phyloP scores from a whole-genome alignment of 2,888 invertebrate genomes.

The Thera britannica region DNA sequence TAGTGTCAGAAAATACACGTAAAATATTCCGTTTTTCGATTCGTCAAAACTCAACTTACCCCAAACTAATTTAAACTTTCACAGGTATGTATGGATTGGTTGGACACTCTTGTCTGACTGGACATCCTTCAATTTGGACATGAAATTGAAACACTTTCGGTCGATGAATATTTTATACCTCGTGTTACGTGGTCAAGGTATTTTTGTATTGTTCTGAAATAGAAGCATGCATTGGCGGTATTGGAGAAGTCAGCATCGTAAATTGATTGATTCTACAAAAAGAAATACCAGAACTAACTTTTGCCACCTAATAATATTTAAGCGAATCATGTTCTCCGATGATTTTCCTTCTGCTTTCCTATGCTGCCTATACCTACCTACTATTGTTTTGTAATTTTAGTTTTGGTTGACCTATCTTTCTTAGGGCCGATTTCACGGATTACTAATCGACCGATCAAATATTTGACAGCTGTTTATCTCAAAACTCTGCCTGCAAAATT shows the following conservation, averaged over 20 bases:
- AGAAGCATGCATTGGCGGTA: background rate
- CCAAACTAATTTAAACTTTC: conserved; percentile 32
- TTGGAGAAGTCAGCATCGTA: background rate
- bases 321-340: too few relatives aligned
- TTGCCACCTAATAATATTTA: too few relatives aligned
- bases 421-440: too few relatives aligned
- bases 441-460: too few relatives aligned
- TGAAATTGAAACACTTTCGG: conserved; percentile 24
- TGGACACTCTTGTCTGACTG: background rate
- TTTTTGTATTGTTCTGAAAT: conserved; percentile 17
- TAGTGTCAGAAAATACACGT: background rate
- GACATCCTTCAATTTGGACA: conserved; percentile 10
- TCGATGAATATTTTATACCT: conserved; percentile 8
- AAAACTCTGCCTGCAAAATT: too few relatives aligned
- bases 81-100: conserved; percentile 14
- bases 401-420: too few relatives aligned
- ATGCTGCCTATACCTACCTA: too few relatives aligned
- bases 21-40: conserved; percentile 22
- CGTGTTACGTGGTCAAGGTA: background rate
- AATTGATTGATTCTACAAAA: too few relatives aligned
- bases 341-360: too few relatives aligned
- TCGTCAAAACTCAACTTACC: conserved; percentile 22
- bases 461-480: too few relatives aligned
- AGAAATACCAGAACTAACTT: too few relatives aligned
- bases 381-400: too few relatives aligned